These are phyloP conservation scores for Coregonus suidteri DNA, from an alignment of 2,797 vertebrate genomes.

Conservation along the genomic window DNA sequence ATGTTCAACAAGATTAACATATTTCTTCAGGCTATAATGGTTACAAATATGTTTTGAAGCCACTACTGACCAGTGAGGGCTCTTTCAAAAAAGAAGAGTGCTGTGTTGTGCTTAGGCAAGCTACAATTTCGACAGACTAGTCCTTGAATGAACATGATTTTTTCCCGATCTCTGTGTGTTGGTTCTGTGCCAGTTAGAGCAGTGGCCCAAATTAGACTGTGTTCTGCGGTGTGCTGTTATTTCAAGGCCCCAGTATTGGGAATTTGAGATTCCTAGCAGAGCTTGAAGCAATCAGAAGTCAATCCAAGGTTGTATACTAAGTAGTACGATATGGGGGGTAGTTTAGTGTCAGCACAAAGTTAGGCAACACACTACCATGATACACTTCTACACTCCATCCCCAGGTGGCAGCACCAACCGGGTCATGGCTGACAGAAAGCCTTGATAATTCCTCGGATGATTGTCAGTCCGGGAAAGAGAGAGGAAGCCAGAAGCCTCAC, in stretches of 20 bases:
- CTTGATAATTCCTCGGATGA: not conserved
- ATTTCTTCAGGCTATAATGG: not conserved
- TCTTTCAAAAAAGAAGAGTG: not conserved
- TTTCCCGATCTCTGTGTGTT: not conserved
- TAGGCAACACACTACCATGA: too few species aligned
- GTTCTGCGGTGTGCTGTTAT: slow-evolving; percentile 20
- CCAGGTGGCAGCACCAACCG: too few species aligned
- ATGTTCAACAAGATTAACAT: not conserved
- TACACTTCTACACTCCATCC: too few species aligned
- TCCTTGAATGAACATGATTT: slow-evolving; percentile 4
- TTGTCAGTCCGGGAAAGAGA: too few species aligned
- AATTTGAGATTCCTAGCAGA: slow-evolving; percentile 29
- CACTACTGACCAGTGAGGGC: not conserved
- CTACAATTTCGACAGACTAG: not conserved
- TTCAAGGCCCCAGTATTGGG: slow-evolving; percentile 20
- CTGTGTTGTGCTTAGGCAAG: not conserved
- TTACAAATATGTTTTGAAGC: not conserved
- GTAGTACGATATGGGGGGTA: not conserved
- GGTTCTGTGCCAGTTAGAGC: slow-evolving; percentile 1
- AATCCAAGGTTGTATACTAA: slow-evolving; percentile 30
- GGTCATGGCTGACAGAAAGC: not conserved
- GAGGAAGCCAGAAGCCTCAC: too few species aligned
- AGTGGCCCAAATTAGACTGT: slow-evolving; percentile 28
- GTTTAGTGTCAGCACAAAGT: not conserved
- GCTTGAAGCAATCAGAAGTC: slow-evolving; percentile 22